Base-by-base conservation (phyloP, 2,113 vertebrate species). In the Indri indri region DNA sequence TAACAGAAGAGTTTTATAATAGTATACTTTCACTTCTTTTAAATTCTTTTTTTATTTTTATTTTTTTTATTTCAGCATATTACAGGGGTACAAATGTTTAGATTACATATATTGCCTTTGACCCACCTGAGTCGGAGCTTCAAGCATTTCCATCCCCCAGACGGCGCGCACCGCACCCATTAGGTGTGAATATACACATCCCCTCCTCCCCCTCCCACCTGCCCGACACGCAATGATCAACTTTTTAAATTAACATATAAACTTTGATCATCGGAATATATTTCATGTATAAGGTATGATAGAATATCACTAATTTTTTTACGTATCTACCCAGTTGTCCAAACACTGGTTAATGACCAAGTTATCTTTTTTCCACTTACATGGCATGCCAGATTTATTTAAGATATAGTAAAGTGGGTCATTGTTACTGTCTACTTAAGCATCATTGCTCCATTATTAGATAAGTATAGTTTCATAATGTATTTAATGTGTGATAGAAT, bases 231-330 rank as follows among this genome's bases (percentile, higher is more conserved):
- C 6, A 17, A 61, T 66, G 34, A 5, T 45, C 68, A 54, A 18
- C 6, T 52, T 85, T 95, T 92, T 37, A 27, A n/a, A 54, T 59
- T 70, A 85, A 74, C 4, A 73, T 74, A 85, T 92, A 27, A 85
- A 63, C 32, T 66, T 73, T 66, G 13, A n/a, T 73, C 3, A 94
- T 82, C 2, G 50, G 23, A 91, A 25, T 66, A 30, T 66, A 85
- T 80, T 86, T 91, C 85, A 40, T 83, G 9, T n/a, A 50, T 79
- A 79, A 84, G 16, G 30, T 5, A 79, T 57, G 8, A 57, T 40
- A 84, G 14, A 65, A 8, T 66, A 50, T 47, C 57, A 84, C 25
- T 45, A 76, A 14, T 40, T 34, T 85, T 84, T 84, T 88, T 22
- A 70, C 34, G 25, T 50, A 11, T 70, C 73, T 50, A 74, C 32